Evolutionary conservation across 2,113 vertebrate species (phyloP).

Genomic region (Elachura formosa): DNA sequence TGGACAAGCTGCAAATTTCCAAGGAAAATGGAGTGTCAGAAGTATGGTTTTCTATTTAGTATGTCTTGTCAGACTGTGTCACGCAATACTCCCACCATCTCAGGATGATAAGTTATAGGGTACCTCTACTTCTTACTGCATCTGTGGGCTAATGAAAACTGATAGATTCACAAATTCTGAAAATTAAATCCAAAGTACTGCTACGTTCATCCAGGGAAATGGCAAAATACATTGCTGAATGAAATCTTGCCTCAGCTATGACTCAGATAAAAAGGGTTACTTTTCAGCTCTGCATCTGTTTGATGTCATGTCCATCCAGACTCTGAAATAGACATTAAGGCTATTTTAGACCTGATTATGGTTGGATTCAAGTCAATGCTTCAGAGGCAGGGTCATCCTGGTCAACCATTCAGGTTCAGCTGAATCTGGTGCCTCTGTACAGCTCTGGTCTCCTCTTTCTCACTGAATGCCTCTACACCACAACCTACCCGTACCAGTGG

Average conservation of each 20-base stretch:
- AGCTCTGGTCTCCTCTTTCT: not conserved
- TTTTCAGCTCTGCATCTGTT: not conserved
- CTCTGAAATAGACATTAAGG: not conserved
- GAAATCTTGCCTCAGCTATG: not conserved
- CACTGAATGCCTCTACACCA: not conserved
- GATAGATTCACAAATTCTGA: not conserved
- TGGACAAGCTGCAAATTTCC: not conserved
- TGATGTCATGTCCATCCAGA: not conserved
- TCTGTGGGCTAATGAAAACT: not conserved
- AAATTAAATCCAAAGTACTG: not conserved
- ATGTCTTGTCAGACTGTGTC: conserved; percentile 18
- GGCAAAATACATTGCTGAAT: not conserved
- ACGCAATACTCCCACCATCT: not conserved
- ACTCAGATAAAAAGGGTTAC: not conserved
- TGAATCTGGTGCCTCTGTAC: not conserved
- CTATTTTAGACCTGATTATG: not conserved
- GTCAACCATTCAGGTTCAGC: no score
- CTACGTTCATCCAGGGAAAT: not conserved
- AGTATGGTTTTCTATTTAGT: not conserved
- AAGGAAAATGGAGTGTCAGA: conserved; percentile 25
- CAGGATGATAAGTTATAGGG: not conserved
- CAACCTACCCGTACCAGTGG: not conserved
- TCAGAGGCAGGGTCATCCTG: not conserved
- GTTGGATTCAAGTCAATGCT: not conserved
- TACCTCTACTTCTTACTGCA: not conserved